These are phyloP conservation scores for Coranthus polyacanthus DNA, from an alignment of 2,797 vertebrate species.

Conservation along the genomic window DNA sequence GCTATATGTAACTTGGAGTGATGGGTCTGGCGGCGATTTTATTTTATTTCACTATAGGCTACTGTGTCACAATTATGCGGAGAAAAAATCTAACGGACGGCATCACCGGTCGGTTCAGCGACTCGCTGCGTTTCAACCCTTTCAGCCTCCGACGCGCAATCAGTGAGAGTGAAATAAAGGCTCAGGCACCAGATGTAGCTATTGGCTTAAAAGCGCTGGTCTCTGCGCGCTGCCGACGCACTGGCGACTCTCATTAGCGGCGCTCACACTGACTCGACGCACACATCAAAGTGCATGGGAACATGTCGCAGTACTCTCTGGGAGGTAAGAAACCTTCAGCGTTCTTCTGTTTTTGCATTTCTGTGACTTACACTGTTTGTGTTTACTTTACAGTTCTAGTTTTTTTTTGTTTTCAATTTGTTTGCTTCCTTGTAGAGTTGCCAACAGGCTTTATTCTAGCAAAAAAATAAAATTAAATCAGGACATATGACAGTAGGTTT, in stretches of 20 bases:
- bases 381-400: neutral
- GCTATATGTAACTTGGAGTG: too few species aligned
- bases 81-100: too few species aligned
- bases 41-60: too few species aligned
- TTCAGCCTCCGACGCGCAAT: conserved; percentile 18
- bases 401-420: neutral
- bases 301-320: conserved; percentile 74
- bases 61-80: too few species aligned
- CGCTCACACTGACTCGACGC: conserved; percentile 38
- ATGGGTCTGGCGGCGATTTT: too few species aligned
- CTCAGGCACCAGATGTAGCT: conserved; percentile 38
- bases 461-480: neutral
- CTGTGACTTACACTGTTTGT: conserved; percentile 4
- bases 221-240: conserved; percentile 42
- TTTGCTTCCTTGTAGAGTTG: neutral
- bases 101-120: too few species aligned
- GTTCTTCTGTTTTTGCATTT: neutral
- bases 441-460: neutral
- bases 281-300: conserved; percentile 29
- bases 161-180: conserved; percentile 18
- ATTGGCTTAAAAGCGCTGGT: conserved; percentile 62
- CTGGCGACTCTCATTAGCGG: conserved; percentile 10
- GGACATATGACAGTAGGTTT: neutral
- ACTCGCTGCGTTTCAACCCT: too few species aligned
- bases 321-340: conserved; percentile 69